Base-by-base conservation (phyloP, 2,888 invertebrate species). In the Monoplex corrugatus region DNA sequence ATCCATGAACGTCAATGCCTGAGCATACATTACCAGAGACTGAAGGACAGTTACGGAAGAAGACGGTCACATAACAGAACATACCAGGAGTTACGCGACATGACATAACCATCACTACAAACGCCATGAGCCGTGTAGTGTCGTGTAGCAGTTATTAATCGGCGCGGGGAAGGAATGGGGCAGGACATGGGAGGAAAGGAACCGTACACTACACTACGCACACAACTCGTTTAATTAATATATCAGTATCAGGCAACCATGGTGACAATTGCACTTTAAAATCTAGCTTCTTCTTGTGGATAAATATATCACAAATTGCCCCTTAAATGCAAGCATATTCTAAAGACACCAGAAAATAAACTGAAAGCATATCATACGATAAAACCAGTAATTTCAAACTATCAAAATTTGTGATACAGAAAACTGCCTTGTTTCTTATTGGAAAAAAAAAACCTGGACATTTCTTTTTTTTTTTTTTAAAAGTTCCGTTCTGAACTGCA, bases 181-280 rank as follows among this genome's bases (percentile, higher is more conserved):
- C 19, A 10, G 57, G 32, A 68, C 3, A 32, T 6, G 5, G 68
- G n/a, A n/a, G n/a, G 32, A n/a, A 72, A 32, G 68, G 68, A 32
- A 32, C 16, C n/a, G 32, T 10, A 72, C 10, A 13, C 68, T 57
- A 38, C 23, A 19, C 75, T 75, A 38, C 35, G 38, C 75, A 75
- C 38, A 38, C 35, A 35, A 75, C 68, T n/a, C n/a, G n/a, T n/a
- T n/a, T n/a, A n/a, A n/a, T n/a, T n/a, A n/a, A n/a, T n/a, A n/a
- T 72, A 72, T 72, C 68, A 72, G 23, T 13, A 19, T 44, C 44
- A 82, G 80, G 80, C 80, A 82, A 44, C 80, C 23, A 28, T 82
- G 80, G 80, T 82, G 80, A 82, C 78, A 83, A 45, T 83, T 83
- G 83, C 83, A 83, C 83, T 83, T 83, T 50, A 32, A 43, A 45